Conservation (phyloP, 1,140 invertebrate species). For the Schlechtendalia chinensis region DNA sequence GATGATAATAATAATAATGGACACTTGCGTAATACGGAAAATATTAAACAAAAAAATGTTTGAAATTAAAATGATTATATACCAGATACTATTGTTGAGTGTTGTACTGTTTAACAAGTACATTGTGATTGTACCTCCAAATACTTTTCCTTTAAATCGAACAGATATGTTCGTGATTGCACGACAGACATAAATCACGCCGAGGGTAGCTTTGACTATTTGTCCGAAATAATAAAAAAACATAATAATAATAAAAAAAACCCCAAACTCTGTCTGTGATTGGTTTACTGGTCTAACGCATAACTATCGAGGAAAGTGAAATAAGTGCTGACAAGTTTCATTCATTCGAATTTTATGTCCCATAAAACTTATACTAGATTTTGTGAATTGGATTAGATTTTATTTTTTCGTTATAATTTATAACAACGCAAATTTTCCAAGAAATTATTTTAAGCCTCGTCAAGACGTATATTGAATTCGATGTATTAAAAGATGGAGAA, state of each 20-base stretch:
- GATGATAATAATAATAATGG: not conserved
- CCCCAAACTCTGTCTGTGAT: not conserved
- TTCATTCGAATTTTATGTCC: constrained; percentile 22
- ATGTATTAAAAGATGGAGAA: too few species aligned
- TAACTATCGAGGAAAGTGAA: constrained; percentile 17
- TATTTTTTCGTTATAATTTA: not conserved
- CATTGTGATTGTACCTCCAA: not conserved
- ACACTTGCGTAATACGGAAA: not conserved
- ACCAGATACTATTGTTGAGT: too few species aligned
- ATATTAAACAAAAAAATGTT: not conserved
- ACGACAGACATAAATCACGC: constrained; percentile 26
- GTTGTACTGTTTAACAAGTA: not conserved
- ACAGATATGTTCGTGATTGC: not conserved
- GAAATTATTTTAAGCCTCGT: not conserved
- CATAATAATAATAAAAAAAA: constrained; percentile 34
- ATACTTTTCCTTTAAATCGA: not conserved
- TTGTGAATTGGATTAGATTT: not conserved
- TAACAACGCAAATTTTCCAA: not conserved
- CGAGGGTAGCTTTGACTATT: constrained; percentile 4
- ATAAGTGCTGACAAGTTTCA: constrained; percentile 21
- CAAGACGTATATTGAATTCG: too few species aligned
- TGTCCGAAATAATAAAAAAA: constrained; percentile 41
- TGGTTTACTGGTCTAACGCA: not conserved
- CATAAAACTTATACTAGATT: constrained; percentile 5
- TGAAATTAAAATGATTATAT: too few species aligned